Evolutionary conservation across 2,797 vertebrate genomes (phyloP), one percentile per base, ranked within the genome.

Genomic region (Myiotriccus ornatus): DNA sequence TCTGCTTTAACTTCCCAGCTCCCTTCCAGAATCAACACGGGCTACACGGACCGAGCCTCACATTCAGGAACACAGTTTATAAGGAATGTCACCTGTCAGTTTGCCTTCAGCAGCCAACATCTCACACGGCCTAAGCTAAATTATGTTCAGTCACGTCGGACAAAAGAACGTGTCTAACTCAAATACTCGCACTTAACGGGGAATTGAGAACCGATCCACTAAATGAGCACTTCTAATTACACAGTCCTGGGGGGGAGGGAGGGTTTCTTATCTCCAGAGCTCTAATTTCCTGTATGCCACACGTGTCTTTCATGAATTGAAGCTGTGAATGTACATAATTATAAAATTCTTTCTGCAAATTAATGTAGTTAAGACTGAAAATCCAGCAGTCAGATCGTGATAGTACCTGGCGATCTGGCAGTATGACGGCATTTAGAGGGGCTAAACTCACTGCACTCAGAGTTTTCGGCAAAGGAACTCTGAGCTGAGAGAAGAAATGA

Each of bases 191-290:
- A 91, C 85, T 95, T 95, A 85, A 86, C 0, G 3, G 83, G 55
- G 96, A 96, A 97, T 95, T 95, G 93, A 95, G 91, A 96, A 91
- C 82, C 75, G 83, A 93, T 89, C 84, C 64, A 63, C 89, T 95
- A 95, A 96, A 96, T 90, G 91, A 97, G 77, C 76, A 67, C 81
- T 94, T 93, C 81, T 97, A 96, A 96, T 97, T 96, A 93, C 52
- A 85, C 56, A 60, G 67, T 93, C 79, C 80, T 64, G 41, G 34
- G 70, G 75, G 60, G 75, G 53, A 82, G 41, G 75, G 63, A 70
- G 60, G 87, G 27, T 82, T 92, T 67, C 71, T 94, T 91, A 86
- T 86, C 87, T 91, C 76, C 27, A 34, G 62, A 81, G 52, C 60
- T 84, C 65, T 94, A 46, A 95, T 96, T 91, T 95, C 49, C 80